Evolutionary conservation across 2,888 invertebrate genomes (phyloP).

Genomic region (Minunthozetes semirufus): DNA sequence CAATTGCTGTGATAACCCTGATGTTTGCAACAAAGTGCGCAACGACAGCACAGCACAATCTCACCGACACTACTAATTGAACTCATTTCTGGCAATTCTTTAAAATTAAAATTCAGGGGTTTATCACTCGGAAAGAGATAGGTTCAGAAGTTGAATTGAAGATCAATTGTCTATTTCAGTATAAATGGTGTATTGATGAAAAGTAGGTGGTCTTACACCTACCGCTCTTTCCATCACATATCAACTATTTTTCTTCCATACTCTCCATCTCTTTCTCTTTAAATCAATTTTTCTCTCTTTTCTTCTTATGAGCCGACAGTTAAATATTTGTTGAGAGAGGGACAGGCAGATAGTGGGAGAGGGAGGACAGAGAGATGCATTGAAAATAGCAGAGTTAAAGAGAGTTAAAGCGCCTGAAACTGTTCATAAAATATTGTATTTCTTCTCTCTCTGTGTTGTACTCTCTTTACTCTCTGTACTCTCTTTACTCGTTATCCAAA

Average conservation of each 20-base stretch:
- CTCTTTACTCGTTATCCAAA: not conserved
- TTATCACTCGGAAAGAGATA: no score
- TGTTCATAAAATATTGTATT: not conserved
- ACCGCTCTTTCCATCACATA: not conserved
- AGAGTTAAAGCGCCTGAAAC: not conserved
- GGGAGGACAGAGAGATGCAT: not conserved
- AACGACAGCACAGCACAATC: no score
- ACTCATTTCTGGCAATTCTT: no score
- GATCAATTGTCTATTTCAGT: no score
- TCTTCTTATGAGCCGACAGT: not conserved
- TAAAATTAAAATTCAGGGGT: no score
- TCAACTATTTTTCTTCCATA: not conserved
- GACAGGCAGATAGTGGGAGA: not conserved
- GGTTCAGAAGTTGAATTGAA: no score
- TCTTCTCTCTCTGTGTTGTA: not conserved
- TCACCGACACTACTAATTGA: no score
- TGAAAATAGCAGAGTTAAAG: not conserved
- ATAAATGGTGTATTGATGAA: no score
- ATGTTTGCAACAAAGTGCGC: no score
- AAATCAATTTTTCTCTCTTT: not conserved
- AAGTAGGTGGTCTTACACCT: not conserved
- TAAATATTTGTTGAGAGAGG: constrained; percentile 24
- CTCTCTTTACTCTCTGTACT: no score
- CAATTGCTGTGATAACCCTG: no score
- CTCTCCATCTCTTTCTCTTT: not conserved